Conservation (phyloP, 2,888 invertebrate species). For the Eupsilia transversa region DNA sequence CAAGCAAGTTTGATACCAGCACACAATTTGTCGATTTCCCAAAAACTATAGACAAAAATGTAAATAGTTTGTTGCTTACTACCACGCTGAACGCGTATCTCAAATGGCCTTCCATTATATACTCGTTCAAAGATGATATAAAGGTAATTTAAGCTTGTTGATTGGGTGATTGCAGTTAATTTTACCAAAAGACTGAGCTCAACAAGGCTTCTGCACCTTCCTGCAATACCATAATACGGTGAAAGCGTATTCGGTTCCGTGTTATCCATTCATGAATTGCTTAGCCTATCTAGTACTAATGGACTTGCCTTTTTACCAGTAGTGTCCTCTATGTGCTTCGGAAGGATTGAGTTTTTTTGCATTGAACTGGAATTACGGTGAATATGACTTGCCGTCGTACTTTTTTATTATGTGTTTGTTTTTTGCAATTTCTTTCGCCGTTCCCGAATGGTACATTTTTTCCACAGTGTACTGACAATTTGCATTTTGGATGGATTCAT, state of each 20-base stretch:
- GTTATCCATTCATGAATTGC: slow-evolving; percentile 70
- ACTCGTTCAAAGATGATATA: not conserved
- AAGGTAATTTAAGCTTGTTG: not conserved
- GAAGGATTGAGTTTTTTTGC: slow-evolving; percentile 35
- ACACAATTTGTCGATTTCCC: too few species aligned
- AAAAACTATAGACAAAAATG: too few species aligned
- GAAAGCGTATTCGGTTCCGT: slow-evolving; percentile 61
- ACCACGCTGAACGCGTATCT: too few species aligned
- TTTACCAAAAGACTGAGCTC: not conserved
- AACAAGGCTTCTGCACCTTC: slow-evolving; percentile 27
- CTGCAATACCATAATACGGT: slow-evolving; percentile 14
- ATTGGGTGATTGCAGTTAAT: too few species aligned
- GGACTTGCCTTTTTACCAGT: slow-evolving; percentile 49
- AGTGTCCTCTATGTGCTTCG: slow-evolving; percentile 39
- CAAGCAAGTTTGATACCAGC: too few species aligned
- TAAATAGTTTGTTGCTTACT: too few species aligned
- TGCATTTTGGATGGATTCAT: not conserved
- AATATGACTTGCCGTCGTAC: not conserved
- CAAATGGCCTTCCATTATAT: not conserved
- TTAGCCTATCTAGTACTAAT: slow-evolving; percentile 67
- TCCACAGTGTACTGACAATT: not conserved
- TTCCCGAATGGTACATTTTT: not conserved
- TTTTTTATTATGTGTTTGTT: not conserved
- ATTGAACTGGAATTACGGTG: slow-evolving; percentile 13
- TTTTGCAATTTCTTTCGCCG: not conserved